Percentiles rank a stretch among this genome's conserved stretches.
Conservation (phyloP, 2,888 invertebrate species). For the Allolobophora icterica region DNA sequence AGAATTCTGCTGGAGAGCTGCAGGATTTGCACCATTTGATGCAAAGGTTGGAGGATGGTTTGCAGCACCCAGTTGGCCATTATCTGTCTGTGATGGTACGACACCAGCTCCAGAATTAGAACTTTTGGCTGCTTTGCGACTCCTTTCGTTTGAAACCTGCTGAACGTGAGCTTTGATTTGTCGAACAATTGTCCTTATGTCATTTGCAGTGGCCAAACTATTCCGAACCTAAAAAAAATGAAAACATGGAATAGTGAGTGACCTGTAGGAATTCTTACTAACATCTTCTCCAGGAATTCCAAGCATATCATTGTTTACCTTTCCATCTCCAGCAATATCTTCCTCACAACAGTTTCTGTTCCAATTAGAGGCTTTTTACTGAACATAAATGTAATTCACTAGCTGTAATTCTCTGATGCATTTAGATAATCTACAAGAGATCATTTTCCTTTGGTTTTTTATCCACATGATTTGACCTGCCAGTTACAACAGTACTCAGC, state of each 20-base stretch:
- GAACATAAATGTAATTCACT: background rate
- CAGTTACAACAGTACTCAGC: too few relatives aligned
- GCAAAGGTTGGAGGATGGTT: background rate
- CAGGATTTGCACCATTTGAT: background rate
- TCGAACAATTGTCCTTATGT: constrained; percentile 12
- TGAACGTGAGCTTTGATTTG: background rate
- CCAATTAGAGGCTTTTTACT: background rate
- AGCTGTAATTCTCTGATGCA: background rate
- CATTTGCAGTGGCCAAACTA: constrained; percentile 9
- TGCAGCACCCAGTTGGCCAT: background rate
- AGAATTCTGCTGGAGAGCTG: constrained; percentile 11
- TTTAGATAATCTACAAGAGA: background rate
- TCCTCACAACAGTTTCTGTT: background rate
- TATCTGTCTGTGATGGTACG: background rate
- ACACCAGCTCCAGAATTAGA: background rate
- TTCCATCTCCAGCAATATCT: too few relatives aligned
- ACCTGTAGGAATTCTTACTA: too few relatives aligned
- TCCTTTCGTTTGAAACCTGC: constrained; percentile 5
- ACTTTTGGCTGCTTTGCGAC: background rate
- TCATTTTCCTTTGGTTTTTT: background rate
- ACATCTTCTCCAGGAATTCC: too few relatives aligned
- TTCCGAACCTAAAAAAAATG: constrained; percentile 27
- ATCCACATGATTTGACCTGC: background rate
- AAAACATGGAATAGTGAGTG: background rate
- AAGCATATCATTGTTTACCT: too few relatives aligned